A percentile compares a stretch with the other conserved stretches of the same genome.
These are phyloP conservation scores for Eupithecia vulgata DNA, from an alignment of 2,888 invertebrate species.

Conservation along the genomic window DNA sequence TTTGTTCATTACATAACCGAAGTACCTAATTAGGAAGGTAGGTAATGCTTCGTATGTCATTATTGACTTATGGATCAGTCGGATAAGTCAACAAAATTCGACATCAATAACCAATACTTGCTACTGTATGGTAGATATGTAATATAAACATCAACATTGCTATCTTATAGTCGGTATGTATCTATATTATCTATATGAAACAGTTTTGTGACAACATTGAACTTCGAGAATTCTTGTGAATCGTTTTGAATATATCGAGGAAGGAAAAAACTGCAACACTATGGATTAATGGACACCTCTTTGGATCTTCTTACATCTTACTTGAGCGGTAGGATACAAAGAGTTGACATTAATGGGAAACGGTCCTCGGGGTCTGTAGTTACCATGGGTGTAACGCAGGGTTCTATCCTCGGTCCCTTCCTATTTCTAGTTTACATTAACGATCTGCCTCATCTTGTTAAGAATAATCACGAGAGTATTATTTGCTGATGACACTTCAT, in stretches of 20 bases:
- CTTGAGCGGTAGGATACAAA: no score
- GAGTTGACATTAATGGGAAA: no score
- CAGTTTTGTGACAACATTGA: not conserved
- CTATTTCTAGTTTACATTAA: no score
- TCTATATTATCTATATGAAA: not conserved
- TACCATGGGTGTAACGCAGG: no score
- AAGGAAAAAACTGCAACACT: no score
- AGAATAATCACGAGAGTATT: no score
- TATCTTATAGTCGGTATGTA: not conserved
- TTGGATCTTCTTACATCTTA: no score
- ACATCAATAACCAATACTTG: constrained; percentile 29
- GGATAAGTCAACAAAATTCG: constrained; percentile 42
- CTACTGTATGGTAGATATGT: constrained; percentile 7
- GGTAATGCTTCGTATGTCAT: constrained; percentile 17
- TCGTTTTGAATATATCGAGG: not conserved
- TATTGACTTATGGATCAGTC: constrained; percentile 43
- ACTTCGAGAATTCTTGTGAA: not conserved
- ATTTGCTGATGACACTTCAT: no score
- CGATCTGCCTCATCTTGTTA: no score
- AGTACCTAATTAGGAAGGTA: not conserved
- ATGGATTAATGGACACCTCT: no score
- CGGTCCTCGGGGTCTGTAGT: no score
- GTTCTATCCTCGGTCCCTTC: no score
- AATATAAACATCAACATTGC: constrained; percentile 13
- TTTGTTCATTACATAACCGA: not conserved